Evolutionary conservation across 2,113 vertebrate genomes (phyloP).

Genomic region (Ahaetulla prasina): DNA sequence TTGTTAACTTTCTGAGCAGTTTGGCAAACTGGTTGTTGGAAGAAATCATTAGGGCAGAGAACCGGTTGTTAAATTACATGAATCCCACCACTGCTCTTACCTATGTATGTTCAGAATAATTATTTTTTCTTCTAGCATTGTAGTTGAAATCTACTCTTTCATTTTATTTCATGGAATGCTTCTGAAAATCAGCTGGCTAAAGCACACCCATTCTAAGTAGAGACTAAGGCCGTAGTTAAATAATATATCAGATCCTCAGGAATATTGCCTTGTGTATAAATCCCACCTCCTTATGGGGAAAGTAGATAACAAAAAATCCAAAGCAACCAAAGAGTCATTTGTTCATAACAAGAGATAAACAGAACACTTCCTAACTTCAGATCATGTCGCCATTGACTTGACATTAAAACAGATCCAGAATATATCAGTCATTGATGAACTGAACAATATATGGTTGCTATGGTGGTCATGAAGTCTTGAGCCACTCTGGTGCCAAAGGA

Average conservation of each 20-base stretch:
- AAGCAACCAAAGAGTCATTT: not conserved
- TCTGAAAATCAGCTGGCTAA: not conserved
- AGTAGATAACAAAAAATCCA: not conserved
- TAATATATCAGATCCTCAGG: not conserved
- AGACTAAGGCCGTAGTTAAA: not conserved
- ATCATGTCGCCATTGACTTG: not conserved
- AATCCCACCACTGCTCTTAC: too few relatives aligned
- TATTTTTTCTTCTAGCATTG: not conserved
- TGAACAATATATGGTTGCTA: not conserved
- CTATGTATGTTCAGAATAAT: not conserved
- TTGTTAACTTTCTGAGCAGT: too few relatives aligned
- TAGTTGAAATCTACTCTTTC: not conserved
- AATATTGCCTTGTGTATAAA: not conserved
- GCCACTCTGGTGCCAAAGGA: not conserved
- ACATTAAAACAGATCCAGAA: not conserved
- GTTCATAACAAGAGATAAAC: not conserved
- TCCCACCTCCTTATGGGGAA: not conserved
- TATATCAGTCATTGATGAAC: not conserved
- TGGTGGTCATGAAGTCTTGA: not conserved
- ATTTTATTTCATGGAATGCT: not conserved
- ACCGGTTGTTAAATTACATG: too few relatives aligned
- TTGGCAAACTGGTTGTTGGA: too few relatives aligned
- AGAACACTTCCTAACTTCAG: not conserved
- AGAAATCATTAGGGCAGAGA: too few relatives aligned
- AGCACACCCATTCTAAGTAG: not conserved